Evolutionary conservation across 2,113 vertebrate species (phyloP).

Genomic region (Alligator mississippiensis): DNA sequence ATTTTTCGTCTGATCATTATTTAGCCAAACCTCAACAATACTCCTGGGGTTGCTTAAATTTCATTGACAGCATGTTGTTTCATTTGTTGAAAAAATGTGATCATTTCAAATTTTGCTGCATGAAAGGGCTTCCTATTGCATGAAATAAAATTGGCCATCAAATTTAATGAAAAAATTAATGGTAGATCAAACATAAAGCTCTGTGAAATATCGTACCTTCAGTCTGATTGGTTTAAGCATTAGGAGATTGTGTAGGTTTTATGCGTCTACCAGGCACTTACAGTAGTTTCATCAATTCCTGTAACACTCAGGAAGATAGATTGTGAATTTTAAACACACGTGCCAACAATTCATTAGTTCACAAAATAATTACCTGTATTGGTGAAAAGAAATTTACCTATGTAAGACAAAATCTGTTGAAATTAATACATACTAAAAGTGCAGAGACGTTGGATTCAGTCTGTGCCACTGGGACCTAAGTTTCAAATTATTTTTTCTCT

Average conservation of each 20-base stretch:
- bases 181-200: constrained; percentile 30
- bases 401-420: not conserved
- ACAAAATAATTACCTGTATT: constrained; percentile 31
- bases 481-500: not conserved
- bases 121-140: constrained; percentile 53
- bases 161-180: constrained; percentile 46
- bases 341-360: constrained; percentile 35
- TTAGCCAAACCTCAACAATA: constrained; percentile 75
- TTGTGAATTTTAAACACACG: constrained; percentile 42
- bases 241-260: constrained; percentile 31
- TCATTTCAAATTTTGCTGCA: constrained; percentile 52
- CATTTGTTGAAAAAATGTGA: constrained; percentile 71
- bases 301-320: constrained; percentile 5
- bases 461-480: not conserved
- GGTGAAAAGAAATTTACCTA: not conserved
- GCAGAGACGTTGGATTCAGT: not conserved
- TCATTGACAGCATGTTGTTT: constrained; percentile 75
- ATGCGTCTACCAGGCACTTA: constrained; percentile 49
- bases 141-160: constrained; percentile 51
- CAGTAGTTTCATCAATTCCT: not conserved
- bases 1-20: constrained; percentile 79
- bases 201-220: constrained; percentile 17
- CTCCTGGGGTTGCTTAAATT: constrained; percentile 77
- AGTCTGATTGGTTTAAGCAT: constrained; percentile 56
- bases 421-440: not conserved